Evolutionary conservation across 2,888 invertebrate species (phyloP).

Genomic region (Busseola fusca): DNA sequence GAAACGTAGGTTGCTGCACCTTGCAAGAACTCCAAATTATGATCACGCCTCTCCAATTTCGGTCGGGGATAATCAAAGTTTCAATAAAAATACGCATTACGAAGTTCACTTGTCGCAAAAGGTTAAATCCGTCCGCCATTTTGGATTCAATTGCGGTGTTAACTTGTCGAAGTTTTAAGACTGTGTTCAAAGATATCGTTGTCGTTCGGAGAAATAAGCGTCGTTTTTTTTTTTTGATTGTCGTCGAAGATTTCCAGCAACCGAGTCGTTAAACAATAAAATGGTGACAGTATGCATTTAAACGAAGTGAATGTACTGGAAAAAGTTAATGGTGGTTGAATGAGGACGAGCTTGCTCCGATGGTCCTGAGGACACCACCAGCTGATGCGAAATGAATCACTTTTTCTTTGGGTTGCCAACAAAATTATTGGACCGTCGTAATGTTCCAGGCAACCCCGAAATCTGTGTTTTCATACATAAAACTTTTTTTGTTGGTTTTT

Average conservation of each 20-base stretch:
- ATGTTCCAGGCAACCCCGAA: conserved; percentile 51
- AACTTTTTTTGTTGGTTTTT: conserved; percentile 19
- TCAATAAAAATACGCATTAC: conserved; percentile 56
- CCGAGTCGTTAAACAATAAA: conserved; percentile 49
- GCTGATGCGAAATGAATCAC: conserved; percentile 68
- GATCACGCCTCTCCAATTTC: conserved; percentile 57
- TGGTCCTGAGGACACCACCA: conserved; percentile 66
- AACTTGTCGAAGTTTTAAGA: conserved; percentile 54
- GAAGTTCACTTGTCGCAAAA: conserved; percentile 50
- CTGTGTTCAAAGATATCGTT: conserved; percentile 47
- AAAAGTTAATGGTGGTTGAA: conserved; percentile 76
- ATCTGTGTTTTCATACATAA: conserved; percentile 32
- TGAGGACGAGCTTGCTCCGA: conserved; percentile 71
- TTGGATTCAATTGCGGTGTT: conserved; percentile 47
- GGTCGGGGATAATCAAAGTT: conserved; percentile 58
- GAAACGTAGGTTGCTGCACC: conserved; percentile 55
- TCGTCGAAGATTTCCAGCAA: conserved; percentile 38
- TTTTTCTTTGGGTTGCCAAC: conserved; percentile 65
- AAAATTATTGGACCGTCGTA: conserved; percentile 62
- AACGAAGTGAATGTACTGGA: conserved; percentile 68
- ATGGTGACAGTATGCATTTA: conserved; percentile 63
- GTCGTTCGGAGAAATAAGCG: conserved; percentile 33
- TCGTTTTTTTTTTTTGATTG: conserved; percentile 18
- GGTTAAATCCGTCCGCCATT: conserved; percentile 50
- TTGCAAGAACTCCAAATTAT: conserved; percentile 47